Evolutionary conservation across 2,113 vertebrate genomes (phyloP), one percentile per base, ranked within the genome.

Genomic region (Stegostoma tigrinum): DNA sequence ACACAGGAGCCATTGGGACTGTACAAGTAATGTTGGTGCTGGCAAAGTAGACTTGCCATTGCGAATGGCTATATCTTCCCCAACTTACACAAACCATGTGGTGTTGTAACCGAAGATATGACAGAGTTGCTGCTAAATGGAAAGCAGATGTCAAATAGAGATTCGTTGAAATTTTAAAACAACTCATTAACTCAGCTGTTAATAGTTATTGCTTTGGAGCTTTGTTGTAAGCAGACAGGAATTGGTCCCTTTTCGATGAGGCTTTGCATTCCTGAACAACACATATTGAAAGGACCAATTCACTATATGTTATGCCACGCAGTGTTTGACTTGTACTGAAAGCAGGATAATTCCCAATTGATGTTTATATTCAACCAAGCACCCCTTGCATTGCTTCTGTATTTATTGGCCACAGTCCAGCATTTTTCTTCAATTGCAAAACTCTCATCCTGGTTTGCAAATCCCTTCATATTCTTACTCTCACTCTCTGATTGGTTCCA

Each of bases 101-200:
- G 24, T 30, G 52, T 90, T 15, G 5, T 34, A 90, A 90, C 52
- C 87, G 61, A 34, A 61, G 30, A 30, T 3, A 15, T 8, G 87
- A 61, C 52, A 61, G 24, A 64, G 12, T 27, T 90, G 27, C 87
- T 90, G 89, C 89, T 91, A 21, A 91, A 64, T 91, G 61, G 89
- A 91, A 91, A 91, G 66, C 89, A 91, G 89, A 91, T 91, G 55
- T 34, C 61, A 91, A 91, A 61, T 6, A 5, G n/a, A 38, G 61
- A 91, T 91, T 91, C 66, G 61, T 91, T 66, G 30, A 64, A 66
- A 66, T 66, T 66, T 91, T 17, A 38, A 91, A 83, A 66, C 21
- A 61, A 7, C n/a, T 64, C 89, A 91, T 91, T 91, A n/a, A 27
- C 55, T 64, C 55, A 5, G 34, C 19, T 38, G 89, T 66, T 91